Base-by-base conservation (phyloP, 2,888 invertebrate species). In the Abscondita cerata region DNA sequence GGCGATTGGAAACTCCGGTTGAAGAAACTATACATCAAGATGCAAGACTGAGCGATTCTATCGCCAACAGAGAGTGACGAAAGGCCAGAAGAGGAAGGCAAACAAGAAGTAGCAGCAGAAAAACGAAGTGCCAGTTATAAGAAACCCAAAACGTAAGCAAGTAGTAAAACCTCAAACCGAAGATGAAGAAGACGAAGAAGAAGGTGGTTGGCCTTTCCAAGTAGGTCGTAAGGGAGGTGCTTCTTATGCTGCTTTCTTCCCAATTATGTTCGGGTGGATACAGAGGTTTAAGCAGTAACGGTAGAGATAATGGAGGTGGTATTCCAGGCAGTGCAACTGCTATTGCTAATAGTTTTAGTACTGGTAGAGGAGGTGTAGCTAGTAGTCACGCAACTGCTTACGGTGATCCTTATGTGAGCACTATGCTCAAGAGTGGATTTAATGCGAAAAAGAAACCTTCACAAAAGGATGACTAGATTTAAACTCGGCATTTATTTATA, bases 311-410 rank as follows among this genome's bases (percentile, higher is more conserved):
- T 31, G 76, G 76, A 1, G 80, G 78, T 0, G 81, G 81, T 0
- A 81, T 81, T 15, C 83, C 85, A 0, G 86, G 87, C 2, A 83
- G 86, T 0, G 85, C 88, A 9, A 88, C 87, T 0, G 90, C 90
- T 1, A 85, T 90, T 13, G 90, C 90, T 20, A 90, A 90, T 73
- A 88, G 89, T 58, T 90, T 87, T 75, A 89, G 89, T 73, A 89
- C 89, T 0, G 87, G 87, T 1, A 85, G 86, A 66, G 87, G 89
- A 1, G 90, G 90, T 1, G 86, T 89, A 1, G 90, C 90, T 9
- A 87, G 86, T 59, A 89, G 89, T 67, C 88, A 90, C 67, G 90
- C 90, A 0, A 89, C 89, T 0, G 88, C 89, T 0, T 90, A 89
- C 72, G 89, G 89, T 2, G 84, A 85, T 47, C 85, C 87, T 1